Conservation (phyloP, 2,113 vertebrate species). For the Engystomops pustulosus region DNA sequence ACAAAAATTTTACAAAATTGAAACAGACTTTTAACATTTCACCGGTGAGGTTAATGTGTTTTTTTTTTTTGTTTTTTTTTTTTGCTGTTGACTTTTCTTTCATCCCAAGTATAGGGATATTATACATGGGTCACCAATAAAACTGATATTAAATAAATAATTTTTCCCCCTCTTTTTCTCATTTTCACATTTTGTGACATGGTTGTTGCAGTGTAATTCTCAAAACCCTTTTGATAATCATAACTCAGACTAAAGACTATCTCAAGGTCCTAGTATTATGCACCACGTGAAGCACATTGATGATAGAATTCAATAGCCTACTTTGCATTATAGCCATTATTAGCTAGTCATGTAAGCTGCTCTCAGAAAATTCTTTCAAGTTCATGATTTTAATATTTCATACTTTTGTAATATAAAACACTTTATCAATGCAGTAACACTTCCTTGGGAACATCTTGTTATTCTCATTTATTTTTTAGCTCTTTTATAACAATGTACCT, state of each 20-base stretch:
- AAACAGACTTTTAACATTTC: too few species aligned
- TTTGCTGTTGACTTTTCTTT: too few species aligned
- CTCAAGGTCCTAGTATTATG: not conserved
- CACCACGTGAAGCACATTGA: not conserved
- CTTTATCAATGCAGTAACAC: not conserved
- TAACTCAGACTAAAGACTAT: not conserved
- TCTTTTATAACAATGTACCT: not conserved
- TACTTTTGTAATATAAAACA: not conserved
- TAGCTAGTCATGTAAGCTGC: not conserved
- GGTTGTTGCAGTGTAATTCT: not conserved
- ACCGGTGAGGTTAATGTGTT: too few species aligned
- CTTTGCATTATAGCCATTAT: not conserved
- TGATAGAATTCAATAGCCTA: not conserved
- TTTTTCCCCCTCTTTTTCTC: too few species aligned
- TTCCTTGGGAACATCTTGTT: conserved; percentile 37
- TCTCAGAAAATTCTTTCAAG: not conserved
- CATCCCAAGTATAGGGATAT: too few species aligned
- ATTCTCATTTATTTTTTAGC: conserved; percentile 27
- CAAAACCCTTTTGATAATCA: not conserved
- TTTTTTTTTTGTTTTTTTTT: too few species aligned
- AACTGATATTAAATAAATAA: too few species aligned
- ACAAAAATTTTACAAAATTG: too few species aligned
- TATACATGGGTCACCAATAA: too few species aligned
- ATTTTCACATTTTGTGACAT: too few species aligned
- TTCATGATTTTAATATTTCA: conserved; percentile 9